Evolutionary conservation across 2,888 invertebrate genomes (phyloP), one percentile per base, ranked within the genome.

Genomic region (Clusia tigrina): DNA sequence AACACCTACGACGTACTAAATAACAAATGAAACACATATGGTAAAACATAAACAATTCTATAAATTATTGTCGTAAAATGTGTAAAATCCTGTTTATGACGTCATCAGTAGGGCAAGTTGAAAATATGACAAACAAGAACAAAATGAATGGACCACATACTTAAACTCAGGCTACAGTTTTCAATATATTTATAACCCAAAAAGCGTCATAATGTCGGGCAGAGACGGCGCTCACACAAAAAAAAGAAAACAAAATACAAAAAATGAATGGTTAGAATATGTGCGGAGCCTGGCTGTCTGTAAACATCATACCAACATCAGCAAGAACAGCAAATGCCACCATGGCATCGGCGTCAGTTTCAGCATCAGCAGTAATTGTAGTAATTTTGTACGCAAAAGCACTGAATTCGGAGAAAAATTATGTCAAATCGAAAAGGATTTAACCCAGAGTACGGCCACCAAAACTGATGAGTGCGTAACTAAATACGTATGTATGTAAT

Each of bases 141-240:
- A n/a, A n/a, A n/a, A n/a, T n/a, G n/a, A n/a, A n/a, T n/a, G n/a
- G n/a, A 22, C 17, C 23, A 22, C 9, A 24, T 51, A 5, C 20
- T 10, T 10, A 51, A 56, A 38, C 20, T 26, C 17, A 2, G 24
- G 51, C 17, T 3, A 17, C 24, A 54, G n/a, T 26, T 38, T 26
- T 56, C n/a, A 60, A 63, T 22, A 54, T 52, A 60, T 60, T 60
- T 60, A 60, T 60, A 42, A 15, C 54, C 38, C 51, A 20, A 24
- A 52, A 38, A 69, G 69, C 70, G 70, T 65, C 70, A 64, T 37
- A 12, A 58, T 62, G 70, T 64, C 70, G 67, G 59, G 70, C 61
- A 67, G 58, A 42, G 38, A 46, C 20, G 57, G 23, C 57, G 57
- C 57, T 57, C 2, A 63, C 59, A 56, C 52, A 38, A 55, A 32